phyloP scores from a whole-genome alignment of 2,888 invertebrate genomes.

The Clostera curtula region DNA sequence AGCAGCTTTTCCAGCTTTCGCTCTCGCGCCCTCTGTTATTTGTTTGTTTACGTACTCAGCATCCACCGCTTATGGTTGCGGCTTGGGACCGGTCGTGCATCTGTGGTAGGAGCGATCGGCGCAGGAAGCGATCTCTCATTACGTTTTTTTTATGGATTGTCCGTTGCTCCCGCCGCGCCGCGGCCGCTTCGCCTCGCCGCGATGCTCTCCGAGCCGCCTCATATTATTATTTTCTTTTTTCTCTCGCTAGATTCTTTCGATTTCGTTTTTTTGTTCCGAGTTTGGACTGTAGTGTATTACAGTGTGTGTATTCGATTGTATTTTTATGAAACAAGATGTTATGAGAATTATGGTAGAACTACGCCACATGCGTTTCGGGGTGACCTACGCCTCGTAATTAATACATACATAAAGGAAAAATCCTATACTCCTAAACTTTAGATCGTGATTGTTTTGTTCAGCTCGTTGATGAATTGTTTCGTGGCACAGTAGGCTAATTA shows the following conservation, averaged over 20 bases:
- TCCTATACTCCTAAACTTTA: no score
- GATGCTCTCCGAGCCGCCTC: slow-evolving; percentile 28
- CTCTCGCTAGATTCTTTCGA: slow-evolving; percentile 17
- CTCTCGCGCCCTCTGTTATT: neutral
- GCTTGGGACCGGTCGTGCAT: slow-evolving; percentile 22
- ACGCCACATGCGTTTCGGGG: no score
- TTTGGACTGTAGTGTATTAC: slow-evolving; percentile 9
- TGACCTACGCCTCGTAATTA: no score
- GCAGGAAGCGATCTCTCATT: slow-evolving; percentile 73
- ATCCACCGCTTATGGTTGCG: slow-evolving; percentile 13
- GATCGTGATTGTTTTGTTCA: no score
- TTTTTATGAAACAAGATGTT: neutral
- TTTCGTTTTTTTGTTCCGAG: slow-evolving; percentile 17
- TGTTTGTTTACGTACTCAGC: slow-evolving; percentile 1
- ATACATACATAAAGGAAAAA: no score
- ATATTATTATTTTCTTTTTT: slow-evolving; percentile 31
- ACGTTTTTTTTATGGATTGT: slow-evolving; percentile 66
- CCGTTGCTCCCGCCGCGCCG: slow-evolving; percentile 60
- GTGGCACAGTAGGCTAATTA: no score
- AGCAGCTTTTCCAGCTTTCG: no score
- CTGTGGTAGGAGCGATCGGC: slow-evolving; percentile 34
- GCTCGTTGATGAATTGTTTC: no score
- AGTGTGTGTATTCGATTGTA: slow-evolving; percentile 6
- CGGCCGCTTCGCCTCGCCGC: slow-evolving; percentile 28
- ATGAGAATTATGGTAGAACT: neutral